A percentile compares a stretch with the other conserved stretches of the same genome.
Evolutionary conservation across 2,888 invertebrate genomes (phyloP).

Genomic region (Lasioglossum villosulum): DNA sequence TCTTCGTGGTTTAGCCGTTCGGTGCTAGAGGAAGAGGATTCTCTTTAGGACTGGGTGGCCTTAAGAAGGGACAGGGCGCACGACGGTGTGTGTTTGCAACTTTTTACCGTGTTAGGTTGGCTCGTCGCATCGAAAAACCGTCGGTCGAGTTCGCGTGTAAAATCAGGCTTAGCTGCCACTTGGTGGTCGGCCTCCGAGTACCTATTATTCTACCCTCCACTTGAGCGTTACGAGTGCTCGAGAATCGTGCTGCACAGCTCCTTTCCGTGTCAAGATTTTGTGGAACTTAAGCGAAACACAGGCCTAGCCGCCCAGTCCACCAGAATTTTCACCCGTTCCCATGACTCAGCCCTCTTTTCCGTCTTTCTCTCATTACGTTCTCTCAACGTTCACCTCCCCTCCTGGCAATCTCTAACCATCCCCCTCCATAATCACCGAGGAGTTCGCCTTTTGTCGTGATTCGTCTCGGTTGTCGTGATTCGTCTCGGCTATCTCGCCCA

Average conservation of each 20-base stretch:
- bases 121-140: slow-evolving; percentile 20
- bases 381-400: not conserved
- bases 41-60: not conserved
- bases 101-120: slow-evolving; percentile 21
- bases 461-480: slow-evolving; percentile 1
- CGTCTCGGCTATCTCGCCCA: not conserved
- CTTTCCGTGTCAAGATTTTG: slow-evolving; percentile 62
- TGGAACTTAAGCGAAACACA: slow-evolving; percentile 51
- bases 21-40: not conserved
- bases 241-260: slow-evolving; percentile 55
- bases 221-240: slow-evolving; percentile 53
- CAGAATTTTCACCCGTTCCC: slow-evolving; percentile 38
- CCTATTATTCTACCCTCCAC: slow-evolving; percentile 60
- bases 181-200: slow-evolving; percentile 41
- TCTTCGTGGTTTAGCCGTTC: not conserved
- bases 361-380: slow-evolving; percentile 2
- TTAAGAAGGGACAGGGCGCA: too few species aligned
- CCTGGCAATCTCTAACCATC: not conserved
- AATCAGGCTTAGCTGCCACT: slow-evolving; percentile 53
- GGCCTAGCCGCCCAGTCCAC: slow-evolving; percentile 14
- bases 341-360: slow-evolving; percentile 37
- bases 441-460: not conserved
- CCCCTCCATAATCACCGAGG: not conserved
- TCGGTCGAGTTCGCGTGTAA: slow-evolving; percentile 33
- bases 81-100: not conserved